Evolutionary conservation across 2,888 invertebrate genomes (phyloP).

Genomic region (Patella pellucida): DNA sequence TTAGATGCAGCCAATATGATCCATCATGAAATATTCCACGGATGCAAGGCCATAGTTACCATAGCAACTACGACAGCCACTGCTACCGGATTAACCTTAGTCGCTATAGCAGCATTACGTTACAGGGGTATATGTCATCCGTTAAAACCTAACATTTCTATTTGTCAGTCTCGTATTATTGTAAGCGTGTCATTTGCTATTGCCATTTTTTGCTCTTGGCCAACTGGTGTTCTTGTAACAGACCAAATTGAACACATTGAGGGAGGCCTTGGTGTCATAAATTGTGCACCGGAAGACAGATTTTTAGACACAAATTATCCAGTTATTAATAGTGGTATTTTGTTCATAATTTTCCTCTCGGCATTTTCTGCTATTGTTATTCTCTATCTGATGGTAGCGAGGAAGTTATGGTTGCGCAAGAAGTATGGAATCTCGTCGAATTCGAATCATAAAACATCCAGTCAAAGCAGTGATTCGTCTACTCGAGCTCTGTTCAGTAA

Average conservation of each 20-base stretch:
- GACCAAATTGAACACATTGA: neutral
- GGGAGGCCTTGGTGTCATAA: neutral
- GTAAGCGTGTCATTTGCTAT: neutral
- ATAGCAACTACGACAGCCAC: constrained; percentile 2
- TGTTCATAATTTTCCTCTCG: constrained; percentile 10
- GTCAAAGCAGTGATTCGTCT: neutral
- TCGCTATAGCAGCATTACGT: constrained; percentile 1
- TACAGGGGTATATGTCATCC: neutral
- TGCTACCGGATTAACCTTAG: neutral
- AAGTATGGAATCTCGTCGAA: neutral
- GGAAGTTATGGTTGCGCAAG: neutral
- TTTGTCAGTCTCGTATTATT: neutral
- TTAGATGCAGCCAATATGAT: neutral
- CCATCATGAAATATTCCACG: neutral
- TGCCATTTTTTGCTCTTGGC: neutral
- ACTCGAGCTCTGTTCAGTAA: neutral
- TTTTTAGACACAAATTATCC: constrained; percentile 11
- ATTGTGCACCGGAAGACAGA: constrained; percentile 11
- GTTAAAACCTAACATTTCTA: neutral
- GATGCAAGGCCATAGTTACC: neutral
- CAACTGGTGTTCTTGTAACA: neutral
- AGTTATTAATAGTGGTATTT: neutral
- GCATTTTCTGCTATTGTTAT: neutral
- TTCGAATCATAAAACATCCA: neutral
- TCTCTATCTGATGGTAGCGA: neutral